These are phyloP conservation scores for Platysteira castanea DNA, from an alignment of 2,113 vertebrate genomes.

Conservation along the genomic window DNA sequence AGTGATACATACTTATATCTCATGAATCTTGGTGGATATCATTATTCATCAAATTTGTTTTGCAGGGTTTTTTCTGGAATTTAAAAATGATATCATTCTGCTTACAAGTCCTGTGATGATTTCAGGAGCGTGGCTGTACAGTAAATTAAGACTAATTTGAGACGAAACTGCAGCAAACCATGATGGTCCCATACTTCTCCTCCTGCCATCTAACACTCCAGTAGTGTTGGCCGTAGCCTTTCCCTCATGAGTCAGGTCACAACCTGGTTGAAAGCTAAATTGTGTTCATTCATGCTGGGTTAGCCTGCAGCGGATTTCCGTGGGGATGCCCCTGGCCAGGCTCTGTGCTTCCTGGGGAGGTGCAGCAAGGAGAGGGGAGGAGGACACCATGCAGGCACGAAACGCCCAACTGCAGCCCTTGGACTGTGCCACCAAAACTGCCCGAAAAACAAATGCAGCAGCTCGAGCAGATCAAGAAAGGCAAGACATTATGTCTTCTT, in stretches of 20 bases:
- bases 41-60: background rate
- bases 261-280: background rate
- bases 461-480: background rate
- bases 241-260: background rate
- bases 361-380: background rate
- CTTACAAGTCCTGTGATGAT: background rate
- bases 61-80: background rate
- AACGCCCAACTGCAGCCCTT: background rate
- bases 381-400: background rate
- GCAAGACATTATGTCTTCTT: background rate
- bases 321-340: background rate
- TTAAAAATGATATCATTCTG: background rate
- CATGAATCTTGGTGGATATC: background rate
- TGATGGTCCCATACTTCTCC: background rate
- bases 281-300: background rate
- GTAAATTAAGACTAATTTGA: background rate
- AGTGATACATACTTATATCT: rapidly evolving
- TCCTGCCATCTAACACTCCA: background rate
- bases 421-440: rapidly evolving
- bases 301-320: background rate
- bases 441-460: background rate
- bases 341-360: background rate
- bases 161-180: background rate
- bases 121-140: background rate
- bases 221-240: background rate